Percentiles rank a stretch among this genome's conserved stretches.
phyloP scores from a whole-genome alignment of 2,797 vertebrate genomes.

The Diglossa cyanea region DNA sequence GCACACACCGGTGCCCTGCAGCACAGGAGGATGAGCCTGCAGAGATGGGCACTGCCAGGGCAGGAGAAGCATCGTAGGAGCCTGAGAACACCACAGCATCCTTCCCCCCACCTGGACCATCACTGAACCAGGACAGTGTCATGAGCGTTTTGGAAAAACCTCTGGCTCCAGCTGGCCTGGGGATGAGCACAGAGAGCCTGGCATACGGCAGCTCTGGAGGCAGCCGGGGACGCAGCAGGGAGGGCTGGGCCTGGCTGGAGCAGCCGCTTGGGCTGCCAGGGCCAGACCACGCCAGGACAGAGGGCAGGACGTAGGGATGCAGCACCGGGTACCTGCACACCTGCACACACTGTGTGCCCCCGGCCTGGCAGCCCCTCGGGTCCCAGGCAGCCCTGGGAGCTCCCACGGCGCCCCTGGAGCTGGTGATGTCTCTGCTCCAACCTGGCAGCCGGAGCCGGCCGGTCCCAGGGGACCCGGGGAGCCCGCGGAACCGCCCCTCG shows the following conservation, averaged over 20 bases:
- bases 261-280: not conserved
- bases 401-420: not conserved
- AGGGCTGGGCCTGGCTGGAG: not conserved
- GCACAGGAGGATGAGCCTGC: fast-evolving
- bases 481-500: constrained; percentile 41
- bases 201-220: not conserved
- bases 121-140: fast-evolving
- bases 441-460: not conserved
- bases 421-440: fast-evolving
- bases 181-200: not conserved
- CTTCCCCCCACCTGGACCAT: fast-evolving
- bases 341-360: fast-evolving
- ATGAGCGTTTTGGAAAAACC: not conserved
- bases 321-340: fast-evolving
- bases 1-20: fast-evolving
- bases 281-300: not conserved
- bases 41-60: not conserved
- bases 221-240: not conserved
- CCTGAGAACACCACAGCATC: not conserved
- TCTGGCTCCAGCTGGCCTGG: not conserved
- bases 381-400: not conserved
- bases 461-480: not conserved
- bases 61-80: fast-evolving
- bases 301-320: fast-evolving
- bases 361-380: not conserved